Evolutionary conservation across 2,113 vertebrate species (phyloP), one percentile per base, ranked within the genome.

Genomic region (Ceratotherium simum): DNA sequence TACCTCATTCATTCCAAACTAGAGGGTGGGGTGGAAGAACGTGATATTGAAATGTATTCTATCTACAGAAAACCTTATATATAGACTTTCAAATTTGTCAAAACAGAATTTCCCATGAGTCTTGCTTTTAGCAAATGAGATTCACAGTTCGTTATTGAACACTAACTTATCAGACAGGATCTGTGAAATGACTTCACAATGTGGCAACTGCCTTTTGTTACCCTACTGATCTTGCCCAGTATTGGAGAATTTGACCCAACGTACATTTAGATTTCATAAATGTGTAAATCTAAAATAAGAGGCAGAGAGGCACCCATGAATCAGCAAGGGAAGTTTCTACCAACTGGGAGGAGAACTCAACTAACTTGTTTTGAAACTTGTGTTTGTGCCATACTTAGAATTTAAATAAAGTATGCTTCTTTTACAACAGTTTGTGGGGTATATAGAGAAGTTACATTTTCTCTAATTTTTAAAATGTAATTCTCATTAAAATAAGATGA

Each of bases 301-400:
- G 51, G 21, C 46, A 87, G 27, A 76, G 64, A 84, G 54, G 72
- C 0, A 81, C 13, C 11, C 23, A 80, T 10, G 46, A 65, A 54
- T 56, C 58, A 86, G 67, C 9, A 36, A 70, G 46, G 42, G 27
- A 64, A 86, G 23, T 8, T 82, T 83, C 16, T 16, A 72, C 64
- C 80, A 93, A 72, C 4, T 79, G 82, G 6, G 29, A 76, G 17
- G 12, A 85, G 20, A 90, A 84, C 48, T 93, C 31, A 96, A 29
- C 18, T 36, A 36, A 79, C 10, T n/a, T 10, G 46, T 80, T 97
- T 75, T 90, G 36, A 97, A 96, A 94, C 11, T 76, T 58, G 72
- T 36, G 46, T 67, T 82, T 90, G 46, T 91, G 51, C 14, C 42
- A 58, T 29, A 78, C 14, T 23, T 85, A 81, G 2, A 73, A 92